Percentiles rank a stretch among this genome's conserved stretches.
Evolutionary conservation across 2,113 vertebrate genomes (phyloP).

Genomic region (Zapus hudsonius): DNA sequence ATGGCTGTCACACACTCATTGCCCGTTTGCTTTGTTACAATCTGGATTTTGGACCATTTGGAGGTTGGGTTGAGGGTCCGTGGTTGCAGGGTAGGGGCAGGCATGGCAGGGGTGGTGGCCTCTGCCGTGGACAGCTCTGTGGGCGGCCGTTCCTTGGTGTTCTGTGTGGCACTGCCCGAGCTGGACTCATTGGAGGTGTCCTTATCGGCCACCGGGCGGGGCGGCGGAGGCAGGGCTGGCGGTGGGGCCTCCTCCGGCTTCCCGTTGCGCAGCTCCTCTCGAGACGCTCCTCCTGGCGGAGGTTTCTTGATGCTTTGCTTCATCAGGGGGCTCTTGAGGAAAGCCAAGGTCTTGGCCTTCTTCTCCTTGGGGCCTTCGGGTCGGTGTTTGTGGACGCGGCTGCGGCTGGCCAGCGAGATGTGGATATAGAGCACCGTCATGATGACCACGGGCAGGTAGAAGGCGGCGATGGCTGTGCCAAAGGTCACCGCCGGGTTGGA

Average conservation of each 20-base stretch:
- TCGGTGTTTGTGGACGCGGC: constrained; percentile 95
- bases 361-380: constrained; percentile 93
- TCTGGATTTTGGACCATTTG: constrained; percentile 99
- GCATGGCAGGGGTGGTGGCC: constrained; percentile 79
- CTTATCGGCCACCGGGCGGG: constrained; percentile 90
- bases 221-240: constrained; percentile 82
- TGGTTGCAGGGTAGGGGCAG: constrained; percentile 70
- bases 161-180: constrained; percentile 94
- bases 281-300: constrained; percentile 82
- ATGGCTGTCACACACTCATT: constrained; percentile 97
- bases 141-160: constrained; percentile 89
- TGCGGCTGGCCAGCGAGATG: constrained; percentile 97
- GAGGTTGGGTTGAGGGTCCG: constrained; percentile 86
- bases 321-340: constrained; percentile 91
- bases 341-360: constrained; percentile 88
- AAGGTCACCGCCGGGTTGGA: constrained; percentile 97
- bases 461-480: constrained; percentile 97
- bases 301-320: constrained; percentile 93
- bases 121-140: constrained; percentile 85
- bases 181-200: constrained; percentile 98
- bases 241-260: constrained; percentile 87
- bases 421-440: constrained; percentile 99
- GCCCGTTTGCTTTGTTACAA: constrained; percentile 96
- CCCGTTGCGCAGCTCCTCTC: constrained; percentile 93
- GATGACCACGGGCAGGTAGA: constrained; percentile 98